Base-by-base conservation (phyloP, 2,888 invertebrate species). In the Trissolcus brochymenae region DNA sequence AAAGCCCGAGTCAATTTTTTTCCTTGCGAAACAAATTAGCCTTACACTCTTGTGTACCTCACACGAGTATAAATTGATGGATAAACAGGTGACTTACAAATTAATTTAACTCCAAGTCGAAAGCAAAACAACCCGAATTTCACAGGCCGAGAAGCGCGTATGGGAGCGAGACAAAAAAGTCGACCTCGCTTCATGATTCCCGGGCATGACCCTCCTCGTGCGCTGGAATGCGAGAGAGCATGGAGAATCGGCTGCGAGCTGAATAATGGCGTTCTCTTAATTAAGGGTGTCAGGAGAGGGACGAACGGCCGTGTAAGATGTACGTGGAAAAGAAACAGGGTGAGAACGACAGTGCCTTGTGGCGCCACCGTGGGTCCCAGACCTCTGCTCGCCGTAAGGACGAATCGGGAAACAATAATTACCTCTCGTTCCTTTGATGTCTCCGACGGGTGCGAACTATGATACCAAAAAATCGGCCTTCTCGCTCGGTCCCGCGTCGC, bases 391-490 rank as follows among this genome's bases (percentile, higher is more conserved):
- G 79, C 70, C 59, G 41, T 46, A 70, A 71, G 80, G 81, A 79
- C 66, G 84, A 81, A 85, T 85, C 84, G 82, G 83, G 87, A 86
- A 87, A 87, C 87, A 87, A 87, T 88, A 87, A 88, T 88, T 88
- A 87, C 83, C 86, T 87, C 81, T 84, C 82, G 80, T 68, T 81
- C 80, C 87, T 88, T 88, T 88, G 87, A 88, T 88, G 86, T 87
- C 83, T 79, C 79, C 80, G 78, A 78, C 76, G 81, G 82, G 81
- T 82, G 82, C 81, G 67, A 67, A 66, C 72, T 65, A 71, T 29
- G 50, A 59, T 57, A 50, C 59, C 41, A 67, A 67, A 67, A 66
- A 67, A 53, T 35, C 19, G 19, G 49, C 16, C 41, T 29, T 54
- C 46, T 54, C 29, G 9, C 25, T 46, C 35, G 35, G 35, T 11